Base-by-base conservation (phyloP, 2,888 invertebrate genomes). In the Eulithis testata region DNA sequence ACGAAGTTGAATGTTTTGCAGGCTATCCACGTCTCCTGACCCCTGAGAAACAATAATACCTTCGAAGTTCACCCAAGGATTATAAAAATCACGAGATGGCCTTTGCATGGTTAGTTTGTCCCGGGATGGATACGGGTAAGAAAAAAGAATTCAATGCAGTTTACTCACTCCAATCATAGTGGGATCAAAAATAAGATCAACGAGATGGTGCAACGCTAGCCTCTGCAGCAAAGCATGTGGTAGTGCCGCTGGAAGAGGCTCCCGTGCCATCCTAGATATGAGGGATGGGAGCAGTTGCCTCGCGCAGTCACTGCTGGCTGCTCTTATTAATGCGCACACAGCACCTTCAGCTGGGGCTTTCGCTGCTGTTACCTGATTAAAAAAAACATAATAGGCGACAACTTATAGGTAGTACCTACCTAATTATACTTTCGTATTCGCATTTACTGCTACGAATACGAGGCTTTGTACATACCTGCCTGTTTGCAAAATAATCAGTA, bases 161-260 rank as follows among this genome's bases (percentile, higher is more conserved):
- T 51, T 50, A 78, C 84, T 85, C 68, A 92, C 92, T 67, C 84
- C 86, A 71, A 90, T 86, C 82, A 91, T 85, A 21, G 76, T 76
- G 0, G 86, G 87, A 65, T 92, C 91, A 73, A 93, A 91, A 45
- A 93, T 85, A 1, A 93, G 80, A 63, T 92, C 91, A 0, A 92
- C 85, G 1, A 93, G 77, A 50, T 92, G 88, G 60, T 91, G 91
- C 61, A 93, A 63, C 0, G 92, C 88, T 6, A 92, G 80, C 40
- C 90, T 71, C 67, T 92, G 92, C 64, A 93, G 76, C 62, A 93
- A 69, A 0, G 93, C 93, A 58, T 93, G 91, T 0, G 94, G 90
- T 50, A 94, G 76, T 11, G 94, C 94, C 0, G 90, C 88, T 0
- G 94, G 93, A 0, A 91, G 84, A 0, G 94, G 92, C 60, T 94